A percentile compares a stretch with the other conserved stretches of the same genome.
Evolutionary conservation across 2,113 vertebrate species (phyloP).

Genomic region (Leuciscus idus): DNA sequence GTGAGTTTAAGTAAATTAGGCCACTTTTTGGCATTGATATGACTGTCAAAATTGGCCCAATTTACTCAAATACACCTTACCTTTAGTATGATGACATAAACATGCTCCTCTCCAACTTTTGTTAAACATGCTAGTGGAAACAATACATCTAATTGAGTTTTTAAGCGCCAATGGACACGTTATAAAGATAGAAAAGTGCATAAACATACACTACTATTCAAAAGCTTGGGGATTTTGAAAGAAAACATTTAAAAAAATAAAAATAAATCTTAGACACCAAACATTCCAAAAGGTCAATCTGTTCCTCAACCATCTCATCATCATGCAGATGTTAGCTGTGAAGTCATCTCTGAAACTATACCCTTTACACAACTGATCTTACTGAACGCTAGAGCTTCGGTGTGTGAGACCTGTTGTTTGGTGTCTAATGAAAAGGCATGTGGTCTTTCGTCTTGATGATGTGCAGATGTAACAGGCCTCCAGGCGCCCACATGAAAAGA

Average conservation of each 20-base stretch:
- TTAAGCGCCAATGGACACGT: neutral
- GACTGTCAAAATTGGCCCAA: neutral
- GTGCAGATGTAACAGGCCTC: slow-evolving; percentile 30
- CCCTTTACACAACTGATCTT: neutral
- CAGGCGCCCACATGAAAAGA: slow-evolving; percentile 49
- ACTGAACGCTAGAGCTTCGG: neutral
- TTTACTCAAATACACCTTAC: neutral
- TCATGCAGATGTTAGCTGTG: neutral
- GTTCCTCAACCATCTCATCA: neutral
- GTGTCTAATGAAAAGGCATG: slow-evolving; percentile 17
- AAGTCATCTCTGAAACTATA: neutral
- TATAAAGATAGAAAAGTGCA: neutral
- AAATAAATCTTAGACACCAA: neutral
- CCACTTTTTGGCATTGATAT: neutral
- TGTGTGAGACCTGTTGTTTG: slow-evolving; percentile 10
- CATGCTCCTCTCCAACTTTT: neutral
- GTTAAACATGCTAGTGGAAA: neutral
- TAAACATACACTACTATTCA: too few species aligned
- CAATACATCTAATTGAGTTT: neutral
- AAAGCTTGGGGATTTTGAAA: too few species aligned
- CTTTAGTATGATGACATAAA: neutral
- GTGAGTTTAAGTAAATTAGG: neutral
- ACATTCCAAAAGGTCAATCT: too few species aligned
- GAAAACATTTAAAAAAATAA: neutral
- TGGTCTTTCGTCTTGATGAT: neutral